Base-by-base conservation (phyloP, 1,140 invertebrate species). In the Calliopsis andreniformis region DNA sequence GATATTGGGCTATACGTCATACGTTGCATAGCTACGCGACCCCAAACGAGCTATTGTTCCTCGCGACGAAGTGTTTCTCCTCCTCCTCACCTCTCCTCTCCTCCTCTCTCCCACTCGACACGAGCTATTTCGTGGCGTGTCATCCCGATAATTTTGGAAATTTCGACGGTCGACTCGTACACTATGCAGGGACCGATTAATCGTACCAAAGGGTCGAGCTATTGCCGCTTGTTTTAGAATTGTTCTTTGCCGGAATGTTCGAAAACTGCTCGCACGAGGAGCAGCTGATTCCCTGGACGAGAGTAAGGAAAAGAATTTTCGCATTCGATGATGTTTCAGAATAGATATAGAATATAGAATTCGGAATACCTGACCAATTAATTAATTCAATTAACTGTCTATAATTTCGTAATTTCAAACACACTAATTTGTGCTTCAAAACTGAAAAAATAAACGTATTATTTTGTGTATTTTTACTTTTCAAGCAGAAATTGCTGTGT, bases 21-120 rank as follows among this genome's bases (percentile, higher is more conserved):
- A 83, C 80, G 67, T 83, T 79, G 82, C 82, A 83, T 83, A 83
- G 66, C 77, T 83, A 82, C 45, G 76, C 80, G 80, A 83, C 62
- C 80, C 82, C 82, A 83, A 83, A 83, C 82, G 80, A 83, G 82
- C 82, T 83, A 83, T 83, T 83, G 80, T 83, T 83, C 80, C 71
- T 83, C 82, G 62, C 71, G 80, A 67, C 70, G 66, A 79, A 83
- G 77, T 83, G 71, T 55, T 83, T 71, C 79, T 53, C 62, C 64
- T 51, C 61, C 76, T n/a, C 42, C 58, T 1, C n/a, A n/a, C 18
- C 49, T 16, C n/a, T 20, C 18, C 20, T 20, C 39, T 20, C 16
- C 3, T 20, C 23, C 16, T 12, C 59, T 18, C 18, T 42, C 35
- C n/a, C 35, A 20, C 23, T 32, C 61, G 45, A 25, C 28, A 70